phyloP scores from a whole-genome alignment of 2,797 vertebrate genomes.

The Premnoplex brunnescens region DNA sequence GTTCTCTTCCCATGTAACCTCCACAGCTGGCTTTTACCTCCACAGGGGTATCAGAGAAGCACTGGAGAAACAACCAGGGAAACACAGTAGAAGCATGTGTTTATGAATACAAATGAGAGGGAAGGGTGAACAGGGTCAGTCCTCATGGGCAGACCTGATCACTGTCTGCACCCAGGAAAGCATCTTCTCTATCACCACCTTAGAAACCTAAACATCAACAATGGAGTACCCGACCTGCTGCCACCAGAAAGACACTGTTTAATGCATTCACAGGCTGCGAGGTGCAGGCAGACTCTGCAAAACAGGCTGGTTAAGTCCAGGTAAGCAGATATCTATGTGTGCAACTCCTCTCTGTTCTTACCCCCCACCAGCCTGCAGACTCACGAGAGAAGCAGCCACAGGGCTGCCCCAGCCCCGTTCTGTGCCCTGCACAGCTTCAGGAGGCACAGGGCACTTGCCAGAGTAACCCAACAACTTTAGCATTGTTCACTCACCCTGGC shows the following conservation, averaged over 20 bases:
- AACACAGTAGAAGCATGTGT: neutral
- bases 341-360: neutral
- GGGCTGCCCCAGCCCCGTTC: neutral
- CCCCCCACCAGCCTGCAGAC: fast-evolving
- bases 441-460: neutral
- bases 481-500: neutral
- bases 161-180: neutral
- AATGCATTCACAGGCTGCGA: neutral
- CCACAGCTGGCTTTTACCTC: neutral
- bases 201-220: neutral
- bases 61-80: neutral
- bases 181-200: neutral
- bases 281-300: neutral
- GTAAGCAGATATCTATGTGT: fast-evolving
- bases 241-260: neutral
- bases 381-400: neutral
- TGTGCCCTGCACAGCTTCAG: neutral
- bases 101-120: neutral
- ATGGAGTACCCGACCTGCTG: fast-evolving
- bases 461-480: neutral
- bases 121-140: neutral
- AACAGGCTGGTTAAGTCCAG: neutral
- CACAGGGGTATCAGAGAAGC: neutral
- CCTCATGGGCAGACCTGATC: neutral
- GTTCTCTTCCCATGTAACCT: neutral